Percentiles rank a stretch among this genome's conserved stretches.
Evolutionary conservation across 2,113 vertebrate species (phyloP).

Genomic region (Salvelinus namaycush): DNA sequence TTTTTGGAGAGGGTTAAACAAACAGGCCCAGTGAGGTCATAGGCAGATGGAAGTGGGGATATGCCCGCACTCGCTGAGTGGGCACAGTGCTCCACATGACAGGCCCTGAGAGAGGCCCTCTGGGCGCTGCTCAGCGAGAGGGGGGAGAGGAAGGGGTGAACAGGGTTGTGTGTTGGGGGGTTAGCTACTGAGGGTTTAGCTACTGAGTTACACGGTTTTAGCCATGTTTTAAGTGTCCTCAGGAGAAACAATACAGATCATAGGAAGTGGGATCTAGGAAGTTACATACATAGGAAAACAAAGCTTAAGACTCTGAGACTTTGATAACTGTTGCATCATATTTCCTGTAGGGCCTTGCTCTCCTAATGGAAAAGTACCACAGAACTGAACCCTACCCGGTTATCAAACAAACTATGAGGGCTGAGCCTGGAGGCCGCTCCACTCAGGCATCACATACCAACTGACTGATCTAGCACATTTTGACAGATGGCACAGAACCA

Average conservation of each 20-base stretch:
- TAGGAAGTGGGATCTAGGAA: not conserved
- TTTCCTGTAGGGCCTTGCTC: not conserved
- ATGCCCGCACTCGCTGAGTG: conserved; percentile 80
- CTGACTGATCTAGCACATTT: conserved; percentile 14
- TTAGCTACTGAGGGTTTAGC: not conserved
- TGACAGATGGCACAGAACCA: conserved; percentile 29
- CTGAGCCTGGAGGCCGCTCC: not conserved
- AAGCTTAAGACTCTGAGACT: not conserved
- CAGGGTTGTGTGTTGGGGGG: not conserved
- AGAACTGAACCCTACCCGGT: not conserved
- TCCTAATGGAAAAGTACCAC: conserved; percentile 2
- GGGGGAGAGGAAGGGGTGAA: not conserved
- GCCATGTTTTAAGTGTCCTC: not conserved
- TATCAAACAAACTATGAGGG: not conserved
- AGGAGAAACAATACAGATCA: too few relatives aligned
- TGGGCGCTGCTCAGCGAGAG: conserved; percentile 53
- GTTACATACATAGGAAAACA: not conserved
- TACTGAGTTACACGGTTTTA: conserved; percentile 32
- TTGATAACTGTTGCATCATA: not conserved
- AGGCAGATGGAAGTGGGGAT: conserved; percentile 76
- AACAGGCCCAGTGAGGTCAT: conserved; percentile 78
- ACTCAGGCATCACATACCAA: conserved; percentile 2
- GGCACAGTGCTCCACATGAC: conserved; percentile 75
- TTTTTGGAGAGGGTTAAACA: conserved; percentile 79
- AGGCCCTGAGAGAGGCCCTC: conserved; percentile 58